Conservation (phyloP, 2,888 invertebrate species). For the Eumacrocentrus americanus region DNA sequence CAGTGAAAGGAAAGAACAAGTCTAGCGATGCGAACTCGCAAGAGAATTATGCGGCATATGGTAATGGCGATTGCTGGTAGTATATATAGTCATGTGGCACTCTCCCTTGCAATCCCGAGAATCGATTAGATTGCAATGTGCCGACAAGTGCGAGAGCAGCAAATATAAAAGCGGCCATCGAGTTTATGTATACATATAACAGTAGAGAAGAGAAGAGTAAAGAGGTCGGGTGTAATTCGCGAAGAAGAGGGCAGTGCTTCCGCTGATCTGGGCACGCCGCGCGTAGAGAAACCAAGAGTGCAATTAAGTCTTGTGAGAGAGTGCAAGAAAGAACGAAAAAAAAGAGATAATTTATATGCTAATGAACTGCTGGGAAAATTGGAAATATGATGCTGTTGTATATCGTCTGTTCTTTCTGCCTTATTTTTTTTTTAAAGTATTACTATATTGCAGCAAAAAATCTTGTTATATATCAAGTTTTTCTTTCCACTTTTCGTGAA, state of each 20-base stretch:
- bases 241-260: too few relatives aligned
- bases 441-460: too few relatives aligned
- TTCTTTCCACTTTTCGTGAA: background rate
- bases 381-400: constrained; percentile 28
- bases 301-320: constrained; percentile 34
- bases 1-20: constrained; percentile 5
- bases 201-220: constrained; percentile 6
- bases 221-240: constrained; percentile 7
- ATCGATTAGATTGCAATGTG: constrained; percentile 31
- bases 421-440: too few relatives aligned
- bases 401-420: too few relatives aligned
- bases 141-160: constrained; percentile 18
- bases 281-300: constrained; percentile 19
- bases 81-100: constrained; percentile 20
- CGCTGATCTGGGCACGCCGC: too few relatives aligned
- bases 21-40: constrained; percentile 10
- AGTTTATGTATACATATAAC: background rate
- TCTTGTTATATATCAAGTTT: too few relatives aligned
- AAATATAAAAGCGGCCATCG: constrained; percentile 20
- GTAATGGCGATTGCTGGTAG: constrained; percentile 25
- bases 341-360: constrained; percentile 38
- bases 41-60: constrained; percentile 28
- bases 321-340: constrained; percentile 16
- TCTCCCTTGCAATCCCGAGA: constrained; percentile 24
- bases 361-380: constrained; percentile 35